phyloP scores from a whole-genome alignment of 2,888 invertebrate species.

The Polyploca ridens region DNA sequence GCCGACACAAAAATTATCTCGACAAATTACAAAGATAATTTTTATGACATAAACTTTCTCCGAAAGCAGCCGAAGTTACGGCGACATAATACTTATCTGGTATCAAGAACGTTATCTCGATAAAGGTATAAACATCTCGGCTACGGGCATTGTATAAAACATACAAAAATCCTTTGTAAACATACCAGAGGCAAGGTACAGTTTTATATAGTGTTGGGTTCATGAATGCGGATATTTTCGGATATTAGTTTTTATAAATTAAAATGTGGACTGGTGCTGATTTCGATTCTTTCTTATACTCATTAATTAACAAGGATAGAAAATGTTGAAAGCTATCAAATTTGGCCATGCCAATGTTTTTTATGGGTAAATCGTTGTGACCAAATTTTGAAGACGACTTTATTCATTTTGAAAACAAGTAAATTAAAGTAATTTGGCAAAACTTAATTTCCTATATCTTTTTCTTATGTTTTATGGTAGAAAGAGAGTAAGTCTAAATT shows the following conservation, averaged over 20 bases:
- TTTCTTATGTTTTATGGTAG: no score
- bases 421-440: no score
- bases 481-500: no score
- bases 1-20: not conserved
- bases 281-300: no score
- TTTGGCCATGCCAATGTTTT: no score
- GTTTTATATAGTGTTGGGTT: not conserved
- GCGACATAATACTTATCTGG: conserved; percentile 10
- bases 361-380: no score
- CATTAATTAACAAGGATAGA: no score
- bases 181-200: not conserved
- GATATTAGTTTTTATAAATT: not conserved
- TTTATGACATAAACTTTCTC: conserved; percentile 11
- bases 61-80: conserved; percentile 9
- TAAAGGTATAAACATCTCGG: conserved; percentile 1
- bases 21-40: conserved; percentile 15
- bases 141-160: not conserved
- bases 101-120: conserved; percentile 14
- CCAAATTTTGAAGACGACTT: no score
- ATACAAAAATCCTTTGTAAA: conserved; percentile 7
- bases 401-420: no score
- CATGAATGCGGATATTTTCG: not conserved
- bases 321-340: no score
- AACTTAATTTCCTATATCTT: no score
- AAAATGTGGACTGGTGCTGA: no score